These are phyloP conservation scores for Lasioglossum oenotherae DNA, from an alignment of 2,888 invertebrate species.

Conservation along the genomic window DNA sequence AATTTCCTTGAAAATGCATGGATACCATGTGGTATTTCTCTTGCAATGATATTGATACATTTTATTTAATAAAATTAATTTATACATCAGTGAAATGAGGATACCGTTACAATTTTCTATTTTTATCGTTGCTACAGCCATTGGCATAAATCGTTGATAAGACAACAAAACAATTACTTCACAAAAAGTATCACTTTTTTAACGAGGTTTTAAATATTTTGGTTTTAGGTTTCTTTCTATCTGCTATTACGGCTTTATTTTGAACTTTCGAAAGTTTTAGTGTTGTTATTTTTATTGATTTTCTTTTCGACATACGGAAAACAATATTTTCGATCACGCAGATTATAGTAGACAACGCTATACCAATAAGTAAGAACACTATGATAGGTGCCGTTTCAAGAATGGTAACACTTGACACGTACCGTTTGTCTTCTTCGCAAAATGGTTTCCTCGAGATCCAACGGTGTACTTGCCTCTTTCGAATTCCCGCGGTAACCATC, in stretches of 20 bases:
- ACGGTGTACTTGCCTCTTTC: slow-evolving; percentile 69
- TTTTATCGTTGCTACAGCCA: background rate
- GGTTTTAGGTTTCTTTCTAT: background rate
- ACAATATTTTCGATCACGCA: slow-evolving; percentile 62
- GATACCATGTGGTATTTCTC: slow-evolving; percentile 26
- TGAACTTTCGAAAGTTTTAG: background rate
- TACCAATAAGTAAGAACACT: slow-evolving; percentile 71
- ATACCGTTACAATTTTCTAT: background rate
- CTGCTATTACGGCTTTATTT: background rate
- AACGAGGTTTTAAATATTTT: background rate
- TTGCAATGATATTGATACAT: slow-evolving; percentile 6
- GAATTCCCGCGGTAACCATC: slow-evolving; percentile 73
- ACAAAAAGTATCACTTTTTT: background rate
- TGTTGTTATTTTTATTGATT: background rate
- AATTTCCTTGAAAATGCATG: slow-evolving; percentile 15
- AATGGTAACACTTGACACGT: slow-evolving; percentile 75
- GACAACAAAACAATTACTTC: background rate
- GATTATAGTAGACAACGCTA: slow-evolving; percentile 67
- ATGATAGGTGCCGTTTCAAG: slow-evolving; percentile 75
- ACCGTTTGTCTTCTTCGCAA: slow-evolving; percentile 68
- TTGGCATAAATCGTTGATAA: background rate
- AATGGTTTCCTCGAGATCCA: slow-evolving; percentile 75
- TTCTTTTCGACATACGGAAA: slow-evolving; percentile 16
- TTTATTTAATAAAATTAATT: slow-evolving; percentile 58
- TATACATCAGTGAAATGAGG: slow-evolving; percentile 20